Percentiles rank a stretch among this genome's conserved stretches.
These are phyloP conservation scores for Drosophila miranda DNA, from an alignment of 1,140 invertebrate genomes.

Conservation along the genomic window DNA sequence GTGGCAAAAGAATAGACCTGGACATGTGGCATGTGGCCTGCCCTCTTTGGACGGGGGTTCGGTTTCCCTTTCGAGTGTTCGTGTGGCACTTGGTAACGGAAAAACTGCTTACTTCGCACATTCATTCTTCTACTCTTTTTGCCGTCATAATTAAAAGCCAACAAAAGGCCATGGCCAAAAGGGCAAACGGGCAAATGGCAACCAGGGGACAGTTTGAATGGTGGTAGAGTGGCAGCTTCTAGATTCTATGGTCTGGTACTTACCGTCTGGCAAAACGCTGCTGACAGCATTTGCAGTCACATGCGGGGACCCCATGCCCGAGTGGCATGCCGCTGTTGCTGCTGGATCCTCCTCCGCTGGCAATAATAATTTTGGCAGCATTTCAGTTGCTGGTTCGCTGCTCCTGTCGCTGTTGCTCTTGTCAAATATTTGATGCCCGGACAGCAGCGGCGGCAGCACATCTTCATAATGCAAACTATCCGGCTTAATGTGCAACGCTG, in stretches of 20 bases:
- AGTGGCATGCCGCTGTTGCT: conserved; percentile 17
- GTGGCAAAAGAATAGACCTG: conserved; percentile 4
- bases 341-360: conserved; percentile 24
- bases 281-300: conserved; percentile 62
- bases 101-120: conserved; percentile 66
- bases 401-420: conserved; percentile 43
- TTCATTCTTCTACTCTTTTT: conserved; percentile 40
- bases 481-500: conserved; percentile 50
- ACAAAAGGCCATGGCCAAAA: conserved; percentile 44
- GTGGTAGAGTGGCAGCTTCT: background rate
- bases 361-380: conserved; percentile 69
- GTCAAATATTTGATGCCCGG: conserved; percentile 70
- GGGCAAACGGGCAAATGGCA: background rate
- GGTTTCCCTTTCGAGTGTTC: background rate
- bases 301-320: conserved; percentile 45
- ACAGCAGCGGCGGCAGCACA: conserved; percentile 47
- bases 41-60: background rate
- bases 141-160: conserved; percentile 78
- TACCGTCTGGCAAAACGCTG: conserved; percentile 67
- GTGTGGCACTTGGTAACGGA: background rate
- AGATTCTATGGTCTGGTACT: conserved; percentile 46
- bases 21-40: background rate
- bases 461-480: conserved; percentile 79
- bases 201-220: background rate
- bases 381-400: conserved; percentile 28